Conservation (phyloP, 1,140 invertebrate genomes). For the Delia radicum region DNA sequence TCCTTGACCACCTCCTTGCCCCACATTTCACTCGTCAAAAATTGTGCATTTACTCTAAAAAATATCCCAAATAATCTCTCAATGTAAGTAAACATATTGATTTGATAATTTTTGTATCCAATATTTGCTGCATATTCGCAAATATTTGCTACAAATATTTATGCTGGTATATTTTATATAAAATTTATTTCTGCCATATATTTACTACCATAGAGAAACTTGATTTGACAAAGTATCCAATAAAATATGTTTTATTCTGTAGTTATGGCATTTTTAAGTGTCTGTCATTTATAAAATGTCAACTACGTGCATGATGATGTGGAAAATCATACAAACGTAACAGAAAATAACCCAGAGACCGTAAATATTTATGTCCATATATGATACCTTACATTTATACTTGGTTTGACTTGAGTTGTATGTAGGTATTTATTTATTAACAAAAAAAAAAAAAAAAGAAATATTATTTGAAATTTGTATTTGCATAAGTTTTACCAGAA, state of each 20-base stretch:
- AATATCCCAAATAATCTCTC: too few relatives aligned
- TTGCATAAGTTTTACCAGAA: not conserved
- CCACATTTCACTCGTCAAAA: too few relatives aligned
- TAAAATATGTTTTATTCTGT: not conserved
- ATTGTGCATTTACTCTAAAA: too few relatives aligned
- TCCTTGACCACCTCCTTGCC: too few relatives aligned
- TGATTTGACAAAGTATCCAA: constrained; percentile 14
- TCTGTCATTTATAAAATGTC: constrained; percentile 10
- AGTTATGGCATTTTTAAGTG: not conserved
- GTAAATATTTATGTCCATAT: not conserved
- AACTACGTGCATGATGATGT: not conserved
- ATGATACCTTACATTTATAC: not conserved
- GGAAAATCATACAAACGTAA: not conserved
- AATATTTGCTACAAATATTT: too few relatives aligned
- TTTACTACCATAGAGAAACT: too few relatives aligned
- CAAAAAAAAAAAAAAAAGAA: not conserved
- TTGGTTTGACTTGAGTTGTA: not conserved
- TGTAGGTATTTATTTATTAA: not conserved
- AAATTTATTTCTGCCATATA: too few relatives aligned
- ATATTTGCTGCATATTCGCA: too few relatives aligned
- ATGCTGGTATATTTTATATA: too few relatives aligned
- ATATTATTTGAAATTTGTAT: not conserved
- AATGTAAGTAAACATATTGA: too few relatives aligned
- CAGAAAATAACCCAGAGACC: not conserved
- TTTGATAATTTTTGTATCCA: too few relatives aligned